Evolutionary conservation across 1,140 invertebrate species (phyloP).

Genomic region (Platorchestia sp.): DNA sequence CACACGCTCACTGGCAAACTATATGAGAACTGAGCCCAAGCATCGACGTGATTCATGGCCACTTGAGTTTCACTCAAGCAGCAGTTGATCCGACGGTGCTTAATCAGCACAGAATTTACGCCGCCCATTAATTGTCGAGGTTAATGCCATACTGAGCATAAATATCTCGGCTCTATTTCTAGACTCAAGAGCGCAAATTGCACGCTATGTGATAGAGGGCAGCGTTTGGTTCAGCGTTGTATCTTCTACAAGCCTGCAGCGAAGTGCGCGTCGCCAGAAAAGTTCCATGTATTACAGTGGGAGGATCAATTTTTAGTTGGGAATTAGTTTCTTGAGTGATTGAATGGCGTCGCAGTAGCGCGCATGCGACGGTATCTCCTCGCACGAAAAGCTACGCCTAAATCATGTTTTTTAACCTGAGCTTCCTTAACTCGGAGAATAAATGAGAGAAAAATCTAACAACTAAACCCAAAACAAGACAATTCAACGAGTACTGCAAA

Average conservation of each 20-base stretch:
- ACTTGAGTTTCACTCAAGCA: neutral
- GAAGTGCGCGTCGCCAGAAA: neutral
- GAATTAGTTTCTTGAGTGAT: no score
- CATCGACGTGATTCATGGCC: neutral
- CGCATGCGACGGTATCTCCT: no score
- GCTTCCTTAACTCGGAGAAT: no score
- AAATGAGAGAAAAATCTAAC: no score
- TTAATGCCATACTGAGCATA: neutral
- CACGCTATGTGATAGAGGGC: neutral
- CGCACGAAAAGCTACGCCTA: no score
- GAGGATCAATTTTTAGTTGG: neutral
- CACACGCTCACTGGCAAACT: neutral
- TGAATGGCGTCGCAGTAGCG: no score
- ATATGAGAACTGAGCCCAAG: neutral
- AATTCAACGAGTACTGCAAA: no score
- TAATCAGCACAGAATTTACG: neutral
- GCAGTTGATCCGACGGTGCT: neutral
- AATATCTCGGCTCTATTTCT: neutral
- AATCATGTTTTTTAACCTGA: no score
- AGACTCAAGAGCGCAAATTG: neutral
- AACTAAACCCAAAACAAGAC: no score
- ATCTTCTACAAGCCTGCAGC: neutral
- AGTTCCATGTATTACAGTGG: neutral
- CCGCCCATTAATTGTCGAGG: neutral
- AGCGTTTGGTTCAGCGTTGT: neutral